Percentiles rank a stretch among this genome's conserved stretches.
phyloP scores from a whole-genome alignment of 2,797 vertebrate genomes.

The Tenualosa ilisha region DNA sequence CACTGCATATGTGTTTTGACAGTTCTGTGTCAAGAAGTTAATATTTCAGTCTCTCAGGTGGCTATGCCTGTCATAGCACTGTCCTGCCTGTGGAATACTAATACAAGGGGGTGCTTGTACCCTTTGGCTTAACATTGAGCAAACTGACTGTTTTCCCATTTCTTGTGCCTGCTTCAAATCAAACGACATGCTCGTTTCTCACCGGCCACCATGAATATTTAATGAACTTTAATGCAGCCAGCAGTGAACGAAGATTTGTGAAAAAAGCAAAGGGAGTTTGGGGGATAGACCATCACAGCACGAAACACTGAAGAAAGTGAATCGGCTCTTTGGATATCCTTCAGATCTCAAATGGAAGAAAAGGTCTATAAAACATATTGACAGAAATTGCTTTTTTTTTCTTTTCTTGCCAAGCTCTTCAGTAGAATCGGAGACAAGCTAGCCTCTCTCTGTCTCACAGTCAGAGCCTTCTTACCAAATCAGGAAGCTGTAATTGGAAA shows the following conservation, averaged over 20 bases:
- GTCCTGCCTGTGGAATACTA: neutral
- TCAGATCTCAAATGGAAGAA: neutral
- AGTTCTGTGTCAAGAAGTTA: slow-evolving; percentile 25
- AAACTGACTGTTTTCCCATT: slow-evolving; percentile 8
- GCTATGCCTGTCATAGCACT: slow-evolving; percentile 7
- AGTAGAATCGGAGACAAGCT: slow-evolving; percentile 5
- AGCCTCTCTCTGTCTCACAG: neutral
- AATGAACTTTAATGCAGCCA: slow-evolving; percentile 10
- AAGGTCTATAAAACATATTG: slow-evolving; percentile 18
- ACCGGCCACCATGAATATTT: slow-evolving; percentile 13
- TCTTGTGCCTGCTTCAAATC: neutral
- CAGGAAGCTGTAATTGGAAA: slow-evolving; percentile 42
- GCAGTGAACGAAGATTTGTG: neutral
- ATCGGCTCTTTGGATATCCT: neutral
- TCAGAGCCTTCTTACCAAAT: slow-evolving; percentile 18
- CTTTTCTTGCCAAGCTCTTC: neutral
- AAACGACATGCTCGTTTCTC: neutral
- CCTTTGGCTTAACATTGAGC: neutral
- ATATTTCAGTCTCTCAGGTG: slow-evolving; percentile 17
- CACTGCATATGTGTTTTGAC: slow-evolving; percentile 18
- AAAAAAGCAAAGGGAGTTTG: neutral
- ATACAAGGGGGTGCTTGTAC: neutral
- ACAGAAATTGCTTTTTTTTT: slow-evolving; percentile 8
- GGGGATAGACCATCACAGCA: neutral
- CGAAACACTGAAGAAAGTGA: neutral